Base-by-base conservation (phyloP, 2,797 vertebrate species). In the Oryzias dopingdopingensis region DNA sequence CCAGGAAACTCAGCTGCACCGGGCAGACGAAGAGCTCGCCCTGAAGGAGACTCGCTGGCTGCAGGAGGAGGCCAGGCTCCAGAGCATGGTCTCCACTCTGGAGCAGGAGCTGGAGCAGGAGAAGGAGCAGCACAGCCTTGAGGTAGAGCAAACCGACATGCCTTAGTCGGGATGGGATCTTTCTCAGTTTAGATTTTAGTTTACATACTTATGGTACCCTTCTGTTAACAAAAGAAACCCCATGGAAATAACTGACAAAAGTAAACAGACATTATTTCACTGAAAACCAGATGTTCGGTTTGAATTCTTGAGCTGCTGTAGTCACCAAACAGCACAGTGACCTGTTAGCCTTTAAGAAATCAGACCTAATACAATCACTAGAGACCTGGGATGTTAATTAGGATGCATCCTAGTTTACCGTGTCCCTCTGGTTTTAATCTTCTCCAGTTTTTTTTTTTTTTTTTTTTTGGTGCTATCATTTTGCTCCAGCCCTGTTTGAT, bases 1-100 rank as follows among this genome's bases (percentile, higher is more conserved):
- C 51, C 71, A 94, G 93, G 91, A 92, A 69, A 77, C 61, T 24
- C 85, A 23, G 76, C 74, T 90, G 79, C 77, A 76, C 48, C 62
- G 48, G 43, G 59, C 91, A 72, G 88, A 91, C 81, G 90, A 93
- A 86, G 89, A 92, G 82, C 51, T 93, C 52, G 83, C 83, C 4
- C 79, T 83, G 67, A 91, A 91, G 81, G 90, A 93, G 80, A 85
- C 83, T 0, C 77, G 49, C 64, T 91, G 92, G 91, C 77, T 81
- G 63, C 88, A 92, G 65, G 56, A 83, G 7, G 83, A 92, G 84
- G 77, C 82, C 65, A 79, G 63, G 71, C 85, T 90, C 79, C 76
- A 90, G 74, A 70, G 59, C 49, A 83, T 74, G n/a, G 68, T 92
- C 57, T 60, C 84, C 37, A 84, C 85, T 55, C 70, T 94, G 40